Evolutionary conservation across 1,140 invertebrate species (phyloP).

Genomic region (Zelostemma sp.): DNA sequence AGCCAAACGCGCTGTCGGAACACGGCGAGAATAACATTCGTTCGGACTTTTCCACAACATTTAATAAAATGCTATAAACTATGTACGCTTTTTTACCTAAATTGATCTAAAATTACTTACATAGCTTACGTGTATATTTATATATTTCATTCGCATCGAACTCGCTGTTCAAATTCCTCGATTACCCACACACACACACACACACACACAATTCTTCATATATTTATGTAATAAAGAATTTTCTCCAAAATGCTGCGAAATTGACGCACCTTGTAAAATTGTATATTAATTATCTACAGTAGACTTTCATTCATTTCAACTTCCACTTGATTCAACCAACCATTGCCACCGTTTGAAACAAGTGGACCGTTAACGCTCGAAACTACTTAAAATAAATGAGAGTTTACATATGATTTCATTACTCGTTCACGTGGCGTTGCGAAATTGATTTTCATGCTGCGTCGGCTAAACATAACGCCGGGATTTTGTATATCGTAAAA

Average conservation of each 20-base stretch:
- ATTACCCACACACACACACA: conserved; percentile 16
- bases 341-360: no score
- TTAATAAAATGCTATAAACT: conserved; percentile 71
- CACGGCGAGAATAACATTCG: no score
- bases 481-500: background rate
- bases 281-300: conserved; percentile 38
- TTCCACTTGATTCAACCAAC: background rate
- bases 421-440: background rate
- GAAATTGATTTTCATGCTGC: no score
- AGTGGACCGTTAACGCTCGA: background rate
- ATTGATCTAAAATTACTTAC: conserved; percentile 68
- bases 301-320: conserved; percentile 1
- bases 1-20: no score
- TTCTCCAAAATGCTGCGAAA: conserved; percentile 47
- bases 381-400: background rate
- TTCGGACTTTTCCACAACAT: conserved; percentile 70
- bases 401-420: no score
- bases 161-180: background rate
- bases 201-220: background rate
- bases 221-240: conserved; percentile 7
- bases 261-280: conserved; percentile 55
- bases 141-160: conserved; percentile 20
- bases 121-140: conserved; percentile 60
- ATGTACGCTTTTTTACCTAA: conserved; percentile 67
- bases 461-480: background rate